Base-by-base conservation (phyloP, 2,113 vertebrate genomes). In the Nothoprocta pentlandii region DNA sequence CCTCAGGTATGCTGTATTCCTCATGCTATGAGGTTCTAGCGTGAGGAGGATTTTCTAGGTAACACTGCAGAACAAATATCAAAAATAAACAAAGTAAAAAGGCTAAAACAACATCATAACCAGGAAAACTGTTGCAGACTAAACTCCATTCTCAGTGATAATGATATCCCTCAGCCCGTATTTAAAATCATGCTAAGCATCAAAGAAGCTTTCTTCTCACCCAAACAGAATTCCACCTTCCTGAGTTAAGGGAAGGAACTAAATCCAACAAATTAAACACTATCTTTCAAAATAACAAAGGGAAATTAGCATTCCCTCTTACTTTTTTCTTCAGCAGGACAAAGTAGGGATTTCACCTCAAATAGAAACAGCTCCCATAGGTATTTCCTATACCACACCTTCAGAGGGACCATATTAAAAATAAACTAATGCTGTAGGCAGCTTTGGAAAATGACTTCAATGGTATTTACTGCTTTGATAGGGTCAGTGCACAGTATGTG, bases 231-330 rank as follows among this genome's bases (percentile, higher is more conserved):
- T 93, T 92, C 89, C n/a, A 3, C 94, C 95, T 94, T 97, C 96
- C 91, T 94, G 90, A 95, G 90, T 95, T 91, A 91, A 58, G 95
- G 81, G 96, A 97, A 95, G 86, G 91, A 94, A 95, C 89, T 47
- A 93, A 96, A 97, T 89, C 90, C 64, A 64, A 97, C 95, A 93
- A 96, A 97, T 96, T 96, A 97, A 92, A 97, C 96, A 97, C 97
- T 92, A 96, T 94, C 90, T 92, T 96, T 92, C 92, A 80, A 69
- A 96, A 89, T 89, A 67, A 85, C 80, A 96, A 97, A 95, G 61
- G 74, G 74, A 97, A 97, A 97, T 95, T 94, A 93, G 66, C 93
- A 94, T 95, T 94, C 93, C 49, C 54, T 87, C 92, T 95, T 73
- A 87, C 83, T 94, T 96, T 95, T 76, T 96, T 97, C 92, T 75